A percentile compares a stretch with the other conserved stretches of the same genome.
Evolutionary conservation across 2,113 vertebrate species (phyloP).

Genomic region (Probosciger aterrimus): DNA sequence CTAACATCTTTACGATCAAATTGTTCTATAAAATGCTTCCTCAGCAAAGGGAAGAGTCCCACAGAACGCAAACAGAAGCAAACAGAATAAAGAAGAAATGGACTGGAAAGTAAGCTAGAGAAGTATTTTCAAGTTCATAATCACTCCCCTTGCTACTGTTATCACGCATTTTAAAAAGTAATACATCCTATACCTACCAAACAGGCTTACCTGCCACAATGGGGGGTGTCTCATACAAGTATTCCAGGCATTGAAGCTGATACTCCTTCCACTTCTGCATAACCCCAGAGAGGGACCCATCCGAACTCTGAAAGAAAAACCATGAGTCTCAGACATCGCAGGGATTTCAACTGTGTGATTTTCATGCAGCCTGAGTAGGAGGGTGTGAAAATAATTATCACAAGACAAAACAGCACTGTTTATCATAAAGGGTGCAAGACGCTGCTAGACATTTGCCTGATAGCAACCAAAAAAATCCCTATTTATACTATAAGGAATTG

Average conservation of each 20-base stretch:
- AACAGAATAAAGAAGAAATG: neutral
- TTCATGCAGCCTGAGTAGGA: neutral
- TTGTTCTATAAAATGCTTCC: neutral
- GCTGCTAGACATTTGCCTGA: neutral
- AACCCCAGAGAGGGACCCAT: constrained; percentile 73
- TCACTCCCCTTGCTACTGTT: neutral
- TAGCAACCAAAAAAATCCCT: neutral
- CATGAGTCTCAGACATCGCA: neutral
- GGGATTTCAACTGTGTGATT: neutral
- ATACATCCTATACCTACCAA: neutral
- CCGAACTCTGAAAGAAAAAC: constrained; percentile 64
- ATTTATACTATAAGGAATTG: neutral
- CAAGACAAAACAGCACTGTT: neutral
- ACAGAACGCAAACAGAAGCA: neutral
- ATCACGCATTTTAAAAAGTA: neutral
- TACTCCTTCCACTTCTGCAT: constrained; percentile 81
- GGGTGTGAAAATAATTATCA: neutral
- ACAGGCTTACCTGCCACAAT: constrained; percentile 65
- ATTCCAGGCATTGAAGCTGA: constrained; percentile 73
- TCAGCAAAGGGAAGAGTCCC: neutral
- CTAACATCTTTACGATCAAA: neutral
- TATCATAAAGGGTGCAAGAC: neutral
- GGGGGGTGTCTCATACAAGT: constrained; percentile 65
- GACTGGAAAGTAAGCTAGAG: neutral
- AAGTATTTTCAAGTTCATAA: neutral